These are phyloP conservation scores for Callitettix versicolor DNA, from an alignment of 1,140 invertebrate species.

Conservation along the genomic window DNA sequence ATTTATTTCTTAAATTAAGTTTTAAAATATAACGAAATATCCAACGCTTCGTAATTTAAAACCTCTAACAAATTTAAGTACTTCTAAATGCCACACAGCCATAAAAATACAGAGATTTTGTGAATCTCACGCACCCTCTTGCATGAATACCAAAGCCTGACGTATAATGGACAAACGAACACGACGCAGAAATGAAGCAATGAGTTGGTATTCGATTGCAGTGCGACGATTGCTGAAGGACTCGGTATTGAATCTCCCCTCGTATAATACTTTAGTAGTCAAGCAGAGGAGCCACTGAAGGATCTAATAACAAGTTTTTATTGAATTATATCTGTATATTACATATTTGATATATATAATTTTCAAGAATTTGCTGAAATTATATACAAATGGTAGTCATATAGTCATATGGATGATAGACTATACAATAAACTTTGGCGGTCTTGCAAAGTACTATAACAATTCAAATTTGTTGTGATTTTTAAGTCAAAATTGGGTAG, in stretches of 20 bases:
- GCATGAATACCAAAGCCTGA: constrained; percentile 52
- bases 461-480: background rate
- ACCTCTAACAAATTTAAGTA: too few species aligned
- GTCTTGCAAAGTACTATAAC: background rate
- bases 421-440: background rate
- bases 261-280: constrained; percentile 63
- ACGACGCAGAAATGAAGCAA: constrained; percentile 55
- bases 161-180: constrained; percentile 48
- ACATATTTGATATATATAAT: background rate
- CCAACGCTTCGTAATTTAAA: too few species aligned
- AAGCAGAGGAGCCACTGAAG: constrained; percentile 64
- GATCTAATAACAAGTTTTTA: constrained; percentile 47
- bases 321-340: background rate
- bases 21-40: too few species aligned
- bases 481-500: background rate
- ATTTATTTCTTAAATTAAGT: too few species aligned
- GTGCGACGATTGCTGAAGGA: constrained; percentile 39
- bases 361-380: background rate
- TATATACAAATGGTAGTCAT: background rate
- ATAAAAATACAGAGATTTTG: too few species aligned
- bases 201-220: constrained; percentile 59
- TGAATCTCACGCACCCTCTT: background rate
- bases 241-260: constrained; percentile 33
- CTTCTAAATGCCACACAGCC: too few species aligned
- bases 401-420: background rate